Evolutionary conservation across 2,888 invertebrate genomes (phyloP).

Genomic region (Lottia gigantea): DNA sequence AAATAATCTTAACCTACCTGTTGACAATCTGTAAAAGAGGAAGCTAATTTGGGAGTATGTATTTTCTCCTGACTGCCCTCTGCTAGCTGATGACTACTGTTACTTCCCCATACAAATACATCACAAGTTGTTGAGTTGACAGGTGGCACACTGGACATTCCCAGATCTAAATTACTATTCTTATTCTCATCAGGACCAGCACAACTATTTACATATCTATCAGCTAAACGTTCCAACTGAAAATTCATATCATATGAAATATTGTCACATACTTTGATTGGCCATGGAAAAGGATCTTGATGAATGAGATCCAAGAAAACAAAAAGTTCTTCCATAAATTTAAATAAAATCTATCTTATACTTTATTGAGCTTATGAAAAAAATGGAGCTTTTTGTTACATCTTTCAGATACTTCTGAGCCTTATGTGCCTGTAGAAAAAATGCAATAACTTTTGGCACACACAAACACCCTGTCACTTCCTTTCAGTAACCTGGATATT

Average conservation of each 20-base stretch:
- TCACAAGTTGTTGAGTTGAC: slow-evolving; percentile 61
- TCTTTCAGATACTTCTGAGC: too few relatives aligned
- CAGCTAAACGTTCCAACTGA: slow-evolving; percentile 61
- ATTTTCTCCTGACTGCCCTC: slow-evolving; percentile 75
- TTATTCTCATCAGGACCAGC: slow-evolving; percentile 52
- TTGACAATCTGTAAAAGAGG: slow-evolving; percentile 73
- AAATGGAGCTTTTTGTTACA: too few relatives aligned
- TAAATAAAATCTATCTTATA: too few relatives aligned
- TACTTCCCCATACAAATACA: slow-evolving; percentile 77
- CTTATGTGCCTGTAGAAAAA: too few relatives aligned
- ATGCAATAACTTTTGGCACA: too few relatives aligned
- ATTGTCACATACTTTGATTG: too few relatives aligned
- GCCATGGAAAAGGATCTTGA: too few relatives aligned
- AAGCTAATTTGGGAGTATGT: slow-evolving; percentile 72
- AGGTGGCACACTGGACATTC: slow-evolving; percentile 13
- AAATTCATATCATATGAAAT: slow-evolving; percentile 18
- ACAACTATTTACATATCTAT: slow-evolving; percentile 62
- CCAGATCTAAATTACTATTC: slow-evolving; percentile 36
- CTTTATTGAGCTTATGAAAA: too few relatives aligned
- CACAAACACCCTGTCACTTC: too few relatives aligned
- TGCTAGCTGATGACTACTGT: slow-evolving; percentile 76
- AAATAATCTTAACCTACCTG: slow-evolving; percentile 68
- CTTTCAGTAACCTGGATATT: too few relatives aligned
- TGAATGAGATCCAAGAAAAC: too few relatives aligned
- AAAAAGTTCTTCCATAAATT: too few relatives aligned